phyloP scores from a whole-genome alignment of 2,113 vertebrate species.

The Thomomys bottae region DNA sequence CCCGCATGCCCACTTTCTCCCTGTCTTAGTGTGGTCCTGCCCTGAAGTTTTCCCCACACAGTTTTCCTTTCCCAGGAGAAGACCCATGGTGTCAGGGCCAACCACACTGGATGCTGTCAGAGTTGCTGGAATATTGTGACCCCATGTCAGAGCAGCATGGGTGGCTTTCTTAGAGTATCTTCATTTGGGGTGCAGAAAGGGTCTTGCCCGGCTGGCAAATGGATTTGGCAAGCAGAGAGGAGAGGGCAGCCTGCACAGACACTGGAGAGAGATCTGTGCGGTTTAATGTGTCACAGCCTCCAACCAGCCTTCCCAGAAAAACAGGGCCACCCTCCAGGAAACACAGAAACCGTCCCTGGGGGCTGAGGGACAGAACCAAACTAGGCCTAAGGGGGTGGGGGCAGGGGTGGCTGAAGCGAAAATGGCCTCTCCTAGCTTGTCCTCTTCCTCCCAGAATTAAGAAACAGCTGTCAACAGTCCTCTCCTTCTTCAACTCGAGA shows the following conservation, averaged over 20 bases:
- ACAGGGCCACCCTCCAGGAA: background rate
- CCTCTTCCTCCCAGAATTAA: background rate
- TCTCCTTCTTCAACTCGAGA: too few species aligned
- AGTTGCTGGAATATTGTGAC: background rate
- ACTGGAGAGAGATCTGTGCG: background rate
- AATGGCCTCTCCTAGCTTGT: background rate
- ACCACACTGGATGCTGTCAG: background rate
- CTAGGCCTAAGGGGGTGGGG: background rate
- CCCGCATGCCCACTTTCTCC: conserved; percentile 77
- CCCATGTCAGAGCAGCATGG: background rate
- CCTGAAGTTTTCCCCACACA: conserved; percentile 42
- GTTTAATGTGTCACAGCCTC: background rate
- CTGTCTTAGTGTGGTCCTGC: conserved; percentile 45
- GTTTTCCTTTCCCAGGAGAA: conserved; percentile 32
- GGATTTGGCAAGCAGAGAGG: background rate
- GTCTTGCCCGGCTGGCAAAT: background rate
- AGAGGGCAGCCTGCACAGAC: background rate
- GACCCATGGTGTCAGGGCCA: background rate
- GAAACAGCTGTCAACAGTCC: background rate
- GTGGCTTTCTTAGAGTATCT: background rate
- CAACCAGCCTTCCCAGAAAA: background rate
- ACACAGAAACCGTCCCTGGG: background rate
- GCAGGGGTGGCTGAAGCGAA: background rate
- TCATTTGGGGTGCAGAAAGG: background rate
- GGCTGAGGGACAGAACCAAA: background rate